Percentiles rank a stretch among this genome's conserved stretches.
These are phyloP conservation scores for Tor tambroides DNA, from an alignment of 2,113 vertebrate genomes.

Conservation along the genomic window DNA sequence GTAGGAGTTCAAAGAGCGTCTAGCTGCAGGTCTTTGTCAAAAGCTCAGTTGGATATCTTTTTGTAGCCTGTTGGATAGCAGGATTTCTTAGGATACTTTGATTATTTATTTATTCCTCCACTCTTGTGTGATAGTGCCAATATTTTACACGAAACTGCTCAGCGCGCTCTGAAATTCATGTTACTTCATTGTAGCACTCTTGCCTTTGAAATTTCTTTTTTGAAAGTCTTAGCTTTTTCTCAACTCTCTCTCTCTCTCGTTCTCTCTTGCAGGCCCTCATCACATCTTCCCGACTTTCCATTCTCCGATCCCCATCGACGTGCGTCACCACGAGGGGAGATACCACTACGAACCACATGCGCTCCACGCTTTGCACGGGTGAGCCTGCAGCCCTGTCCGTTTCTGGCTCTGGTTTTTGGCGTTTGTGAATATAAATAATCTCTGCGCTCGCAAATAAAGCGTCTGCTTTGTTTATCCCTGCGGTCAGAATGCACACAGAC, in stretches of 20 bases:
- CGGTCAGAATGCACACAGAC: background rate
- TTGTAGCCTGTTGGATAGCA: too few relatives aligned
- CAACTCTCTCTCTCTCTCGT: conserved; percentile 48
- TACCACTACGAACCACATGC: conserved; percentile 94
- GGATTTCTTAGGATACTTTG: conserved; percentile 90
- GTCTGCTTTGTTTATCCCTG: conserved; percentile 23
- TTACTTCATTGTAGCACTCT: conserved; percentile 78
- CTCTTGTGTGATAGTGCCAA: conserved; percentile 85
- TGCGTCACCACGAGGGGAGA: conserved; percentile 93
- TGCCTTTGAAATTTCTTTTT: conserved; percentile 71
- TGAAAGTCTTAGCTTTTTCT: conserved; percentile 70
- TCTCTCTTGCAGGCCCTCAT: conserved; percentile 80
- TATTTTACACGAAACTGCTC: conserved; percentile 80
- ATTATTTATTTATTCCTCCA: conserved; percentile 96
- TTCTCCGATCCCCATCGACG: conserved; percentile 91
- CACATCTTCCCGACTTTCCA: conserved; percentile 93
- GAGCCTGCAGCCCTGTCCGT: conserved; percentile 63
- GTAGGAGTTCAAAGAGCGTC: conserved; percentile 86
- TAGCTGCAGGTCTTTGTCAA: conserved; percentile 96
- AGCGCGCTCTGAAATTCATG: conserved; percentile 83
- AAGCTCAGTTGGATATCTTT: conserved; percentile 91
- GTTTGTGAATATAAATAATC: conserved; percentile 18
- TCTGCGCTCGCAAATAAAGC: conserved; percentile 1
- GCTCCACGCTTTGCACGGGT: conserved; percentile 90
- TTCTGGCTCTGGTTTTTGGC: background rate